phyloP scores from a whole-genome alignment of 2,113 vertebrate species.

The Stercorarius parasiticus region DNA sequence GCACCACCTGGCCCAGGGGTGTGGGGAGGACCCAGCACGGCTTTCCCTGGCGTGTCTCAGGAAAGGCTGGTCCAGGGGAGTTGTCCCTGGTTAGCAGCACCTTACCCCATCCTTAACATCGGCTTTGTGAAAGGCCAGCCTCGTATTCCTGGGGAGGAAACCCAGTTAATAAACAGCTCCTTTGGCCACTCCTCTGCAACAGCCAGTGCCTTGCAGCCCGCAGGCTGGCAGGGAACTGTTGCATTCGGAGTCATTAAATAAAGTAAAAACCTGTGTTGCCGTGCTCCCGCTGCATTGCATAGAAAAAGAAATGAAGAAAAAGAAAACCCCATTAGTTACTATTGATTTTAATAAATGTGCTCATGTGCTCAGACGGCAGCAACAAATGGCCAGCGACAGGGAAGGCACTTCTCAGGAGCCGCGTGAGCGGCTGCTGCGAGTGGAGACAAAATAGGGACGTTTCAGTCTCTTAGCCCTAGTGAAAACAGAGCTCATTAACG shows the following conservation, averaged over 20 bases:
- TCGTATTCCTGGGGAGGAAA: neutral
- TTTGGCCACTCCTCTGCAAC: neutral
- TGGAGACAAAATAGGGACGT: neutral
- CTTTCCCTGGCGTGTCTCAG: rapidly evolving
- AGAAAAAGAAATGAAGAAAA: neutral
- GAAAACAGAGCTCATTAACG: neutral
- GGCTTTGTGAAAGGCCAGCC: neutral
- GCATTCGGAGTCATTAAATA: neutral
- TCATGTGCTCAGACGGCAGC: neutral
- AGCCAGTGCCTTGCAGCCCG: rapidly evolving
- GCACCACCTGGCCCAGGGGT: rapidly evolving
- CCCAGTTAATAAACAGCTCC: neutral
- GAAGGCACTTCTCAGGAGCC: neutral
- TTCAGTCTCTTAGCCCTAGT: neutral
- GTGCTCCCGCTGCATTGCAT: neutral
- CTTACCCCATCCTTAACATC: neutral
- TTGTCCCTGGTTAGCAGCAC: neutral
- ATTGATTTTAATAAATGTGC: neutral
- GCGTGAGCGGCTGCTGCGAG: neutral
- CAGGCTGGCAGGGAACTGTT: neutral
- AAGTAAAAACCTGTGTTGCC: neutral
- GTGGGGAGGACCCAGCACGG: rapidly evolving
- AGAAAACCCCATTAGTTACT: neutral
- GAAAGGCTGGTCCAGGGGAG: neutral
- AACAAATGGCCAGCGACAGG: rapidly evolving